phyloP scores from a whole-genome alignment of 2,113 vertebrate genomes.

The Actenoides hombroni region DNA sequence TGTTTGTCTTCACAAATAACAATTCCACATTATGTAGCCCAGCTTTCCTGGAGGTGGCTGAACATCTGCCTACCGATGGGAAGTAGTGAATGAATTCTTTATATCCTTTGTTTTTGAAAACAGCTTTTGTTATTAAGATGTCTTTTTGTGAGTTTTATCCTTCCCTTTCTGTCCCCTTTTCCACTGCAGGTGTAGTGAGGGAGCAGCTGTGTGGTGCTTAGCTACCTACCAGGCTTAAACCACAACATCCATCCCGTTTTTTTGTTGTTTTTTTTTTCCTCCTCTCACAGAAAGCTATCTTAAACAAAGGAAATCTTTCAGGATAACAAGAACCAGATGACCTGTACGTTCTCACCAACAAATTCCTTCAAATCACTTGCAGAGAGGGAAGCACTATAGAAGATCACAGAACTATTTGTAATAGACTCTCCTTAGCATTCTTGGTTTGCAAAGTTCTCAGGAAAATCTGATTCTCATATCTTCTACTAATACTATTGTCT shows the following conservation, averaged over 20 bases:
- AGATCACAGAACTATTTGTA: background rate
- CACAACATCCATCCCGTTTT: background rate
- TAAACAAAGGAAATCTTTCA: background rate
- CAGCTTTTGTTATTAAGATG: background rate
- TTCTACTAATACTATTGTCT: background rate
- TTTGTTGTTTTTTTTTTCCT: no score
- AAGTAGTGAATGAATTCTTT: background rate
- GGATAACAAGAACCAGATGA: background rate
- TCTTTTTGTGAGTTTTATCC: background rate
- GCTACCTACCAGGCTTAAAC: background rate
- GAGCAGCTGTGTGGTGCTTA: background rate
- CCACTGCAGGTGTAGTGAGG: fast-evolving
- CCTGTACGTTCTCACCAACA: background rate
- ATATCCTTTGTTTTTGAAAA: background rate
- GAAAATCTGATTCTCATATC: background rate
- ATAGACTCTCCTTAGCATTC: background rate
- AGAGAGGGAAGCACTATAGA: background rate
- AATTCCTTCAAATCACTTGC: background rate
- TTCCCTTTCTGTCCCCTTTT: background rate
- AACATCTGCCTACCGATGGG: background rate
- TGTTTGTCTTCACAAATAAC: background rate
- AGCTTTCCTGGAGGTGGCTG: background rate
- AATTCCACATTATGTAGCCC: fast-evolving
- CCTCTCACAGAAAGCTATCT: background rate
- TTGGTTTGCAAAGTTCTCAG: background rate